Percentiles rank a stretch among this genome's conserved stretches.
phyloP scores from a whole-genome alignment of 2,797 vertebrate genomes.

The Psittacula derbiana region DNA sequence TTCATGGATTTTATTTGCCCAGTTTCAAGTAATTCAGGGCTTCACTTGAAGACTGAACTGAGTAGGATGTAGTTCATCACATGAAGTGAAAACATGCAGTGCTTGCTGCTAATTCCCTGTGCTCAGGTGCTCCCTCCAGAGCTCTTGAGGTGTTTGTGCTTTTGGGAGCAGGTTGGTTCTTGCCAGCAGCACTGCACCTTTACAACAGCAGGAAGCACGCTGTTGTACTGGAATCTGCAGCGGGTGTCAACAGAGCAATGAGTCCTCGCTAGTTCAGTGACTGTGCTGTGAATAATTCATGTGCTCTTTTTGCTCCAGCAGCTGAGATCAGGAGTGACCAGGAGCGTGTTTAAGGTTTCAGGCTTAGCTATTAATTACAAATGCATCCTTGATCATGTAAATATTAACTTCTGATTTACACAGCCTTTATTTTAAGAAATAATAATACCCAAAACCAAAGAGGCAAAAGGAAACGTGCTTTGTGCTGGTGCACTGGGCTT shows the following conservation, averaged over 20 bases:
- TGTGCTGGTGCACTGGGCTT: neutral
- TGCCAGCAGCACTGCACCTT: neutral
- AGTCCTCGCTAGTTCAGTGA: neutral
- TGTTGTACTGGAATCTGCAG: neutral
- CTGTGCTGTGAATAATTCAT: constrained; percentile 42
- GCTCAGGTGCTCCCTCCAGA: neutral
- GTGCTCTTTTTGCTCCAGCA: constrained; percentile 2
- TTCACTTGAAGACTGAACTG: neutral
- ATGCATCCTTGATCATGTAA: neutral
- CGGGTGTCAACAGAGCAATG: neutral
- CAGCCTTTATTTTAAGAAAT: neutral
- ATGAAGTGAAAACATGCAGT: neutral
- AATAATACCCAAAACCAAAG: neutral
- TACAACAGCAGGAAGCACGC: neutral
- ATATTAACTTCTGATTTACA: constrained; percentile 28
- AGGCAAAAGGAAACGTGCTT: neutral
- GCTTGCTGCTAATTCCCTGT: neutral
- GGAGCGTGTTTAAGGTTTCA: constrained; percentile 45
- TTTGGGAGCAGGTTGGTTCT: neutral
- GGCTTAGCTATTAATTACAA: constrained; percentile 33
- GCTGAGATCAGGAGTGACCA: constrained; percentile 1
- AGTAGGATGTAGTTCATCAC: neutral
- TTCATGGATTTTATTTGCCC: neutral
- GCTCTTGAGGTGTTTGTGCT: neutral
- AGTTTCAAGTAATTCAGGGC: neutral